These are phyloP conservation scores for Spheniscus humboldti DNA, from an alignment of 2,797 vertebrate genomes.

Conservation along the genomic window DNA sequence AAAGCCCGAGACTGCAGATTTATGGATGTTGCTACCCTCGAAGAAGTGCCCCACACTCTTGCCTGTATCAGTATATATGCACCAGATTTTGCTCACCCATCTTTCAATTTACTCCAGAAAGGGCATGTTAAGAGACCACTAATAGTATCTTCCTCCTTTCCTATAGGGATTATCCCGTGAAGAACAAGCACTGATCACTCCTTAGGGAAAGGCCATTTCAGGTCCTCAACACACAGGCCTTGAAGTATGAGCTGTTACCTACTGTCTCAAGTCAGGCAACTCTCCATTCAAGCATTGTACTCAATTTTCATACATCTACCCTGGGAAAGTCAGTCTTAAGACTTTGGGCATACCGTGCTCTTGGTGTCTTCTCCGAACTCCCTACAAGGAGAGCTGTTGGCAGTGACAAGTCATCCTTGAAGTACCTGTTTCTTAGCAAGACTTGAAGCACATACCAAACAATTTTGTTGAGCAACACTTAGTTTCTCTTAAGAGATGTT, in stretches of 20 bases:
- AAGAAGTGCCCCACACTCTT: neutral
- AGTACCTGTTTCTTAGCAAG: neutral
- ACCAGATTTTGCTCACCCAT: neutral
- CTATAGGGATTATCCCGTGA: neutral
- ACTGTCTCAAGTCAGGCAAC: neutral
- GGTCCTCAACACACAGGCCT: neutral
- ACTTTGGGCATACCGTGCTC: neutral
- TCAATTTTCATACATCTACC: neutral
- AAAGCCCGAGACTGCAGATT: neutral
- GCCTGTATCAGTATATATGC: neutral
- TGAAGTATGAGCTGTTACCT: neutral
- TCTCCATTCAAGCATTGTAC: neutral
- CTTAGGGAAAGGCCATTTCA: neutral
- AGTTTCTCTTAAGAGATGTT: neutral
- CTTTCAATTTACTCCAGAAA: neutral
- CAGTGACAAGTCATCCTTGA: neutral
- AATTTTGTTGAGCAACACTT: neutral
- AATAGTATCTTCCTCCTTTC: neutral
- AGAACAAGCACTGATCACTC: neutral
- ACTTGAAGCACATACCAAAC: neutral
- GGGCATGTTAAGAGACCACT: neutral
- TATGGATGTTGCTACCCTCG: neutral
- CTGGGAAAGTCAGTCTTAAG: neutral
- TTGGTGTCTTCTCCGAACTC: neutral
- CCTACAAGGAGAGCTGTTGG: neutral